A percentile compares a stretch with the other conserved stretches of the same genome.
phyloP scores from a whole-genome alignment of 2,888 invertebrate species.

The Drosophila suboccidentalis region DNA sequence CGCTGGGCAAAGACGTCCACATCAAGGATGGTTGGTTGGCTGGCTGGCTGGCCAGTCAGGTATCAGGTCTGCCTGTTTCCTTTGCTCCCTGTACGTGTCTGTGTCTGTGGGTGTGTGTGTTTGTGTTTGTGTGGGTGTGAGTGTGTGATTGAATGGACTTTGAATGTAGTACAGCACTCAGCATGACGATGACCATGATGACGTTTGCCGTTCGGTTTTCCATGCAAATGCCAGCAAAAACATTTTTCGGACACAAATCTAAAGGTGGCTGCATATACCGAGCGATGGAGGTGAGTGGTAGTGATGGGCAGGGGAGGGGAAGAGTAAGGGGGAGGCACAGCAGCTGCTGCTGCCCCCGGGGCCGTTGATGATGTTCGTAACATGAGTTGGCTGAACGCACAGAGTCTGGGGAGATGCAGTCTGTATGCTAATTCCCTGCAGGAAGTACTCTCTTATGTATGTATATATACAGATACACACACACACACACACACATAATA shows the following conservation, averaged over 20 bases:
- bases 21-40: constrained; percentile 41
- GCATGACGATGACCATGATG: constrained; percentile 57
- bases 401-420: constrained; percentile 51
- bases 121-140: constrained; percentile 22
- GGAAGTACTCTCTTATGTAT: constrained; percentile 49
- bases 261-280: constrained; percentile 29
- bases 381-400: constrained; percentile 52
- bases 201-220: constrained; percentile 63
- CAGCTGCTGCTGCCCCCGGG: constrained; percentile 56
- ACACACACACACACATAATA: neutral
- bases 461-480: constrained; percentile 7
- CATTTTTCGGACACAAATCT: constrained; percentile 74
- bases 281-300: neutral
- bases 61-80: constrained; percentile 29
- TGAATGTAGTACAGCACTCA: constrained; percentile 69
- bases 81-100: constrained; percentile 8
- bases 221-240: constrained; percentile 73
- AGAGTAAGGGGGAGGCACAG: constrained; percentile 15
- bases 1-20: constrained; percentile 74
- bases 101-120: too few species aligned
- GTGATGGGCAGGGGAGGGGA: neutral
- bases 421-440: constrained; percentile 78
- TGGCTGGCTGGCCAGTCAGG: constrained; percentile 36
- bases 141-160: constrained; percentile 73
- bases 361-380: constrained; percentile 62